Percentiles rank a stretch among this genome's conserved stretches.
Conservation (phyloP, 2,113 vertebrate species). For the Pachycephala philippinensis region DNA sequence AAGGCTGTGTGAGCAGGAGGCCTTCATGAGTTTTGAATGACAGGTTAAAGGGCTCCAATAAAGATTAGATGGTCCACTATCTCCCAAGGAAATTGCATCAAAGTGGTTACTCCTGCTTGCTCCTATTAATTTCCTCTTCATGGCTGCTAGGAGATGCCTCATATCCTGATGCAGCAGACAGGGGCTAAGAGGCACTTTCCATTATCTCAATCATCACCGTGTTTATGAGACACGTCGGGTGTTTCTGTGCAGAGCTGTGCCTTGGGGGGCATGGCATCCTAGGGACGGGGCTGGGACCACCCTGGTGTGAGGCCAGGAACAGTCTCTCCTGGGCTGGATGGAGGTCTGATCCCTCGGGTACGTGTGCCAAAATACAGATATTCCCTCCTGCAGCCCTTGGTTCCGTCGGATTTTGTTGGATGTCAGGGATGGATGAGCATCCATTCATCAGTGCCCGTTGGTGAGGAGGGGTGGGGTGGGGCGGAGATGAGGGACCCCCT, state of each 20-base stretch:
- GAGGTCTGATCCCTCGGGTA: background rate
- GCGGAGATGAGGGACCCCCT: background rate
- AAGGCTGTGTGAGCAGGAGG: slow-evolving; percentile 60
- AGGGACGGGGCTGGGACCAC: background rate
- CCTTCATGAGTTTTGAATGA: slow-evolving; percentile 74
- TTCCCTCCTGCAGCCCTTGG: background rate
- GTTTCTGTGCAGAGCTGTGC: slow-evolving; percentile 63
- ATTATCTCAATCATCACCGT: slow-evolving; percentile 74
- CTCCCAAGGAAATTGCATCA: slow-evolving; percentile 82
- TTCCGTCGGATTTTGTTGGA: background rate
- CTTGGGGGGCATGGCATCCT: slow-evolving; percentile 4
- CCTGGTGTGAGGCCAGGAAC: background rate
- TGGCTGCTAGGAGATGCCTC: slow-evolving; percentile 75
- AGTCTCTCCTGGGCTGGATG: background rate
- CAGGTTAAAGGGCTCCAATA: slow-evolving; percentile 81
- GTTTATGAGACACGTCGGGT: slow-evolving; percentile 73
- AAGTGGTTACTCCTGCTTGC: slow-evolving; percentile 80
- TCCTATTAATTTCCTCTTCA: slow-evolving; percentile 80
- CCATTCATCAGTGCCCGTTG: background rate
- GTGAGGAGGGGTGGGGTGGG: background rate
- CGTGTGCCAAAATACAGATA: background rate
- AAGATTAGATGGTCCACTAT: slow-evolving; percentile 82
- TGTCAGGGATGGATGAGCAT: background rate
- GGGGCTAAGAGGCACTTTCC: slow-evolving; percentile 73
- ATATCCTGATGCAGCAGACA: slow-evolving; percentile 73